These are phyloP conservation scores for Lontra canadensis DNA, from an alignment of 2,113 vertebrate species.

Conservation along the genomic window DNA sequence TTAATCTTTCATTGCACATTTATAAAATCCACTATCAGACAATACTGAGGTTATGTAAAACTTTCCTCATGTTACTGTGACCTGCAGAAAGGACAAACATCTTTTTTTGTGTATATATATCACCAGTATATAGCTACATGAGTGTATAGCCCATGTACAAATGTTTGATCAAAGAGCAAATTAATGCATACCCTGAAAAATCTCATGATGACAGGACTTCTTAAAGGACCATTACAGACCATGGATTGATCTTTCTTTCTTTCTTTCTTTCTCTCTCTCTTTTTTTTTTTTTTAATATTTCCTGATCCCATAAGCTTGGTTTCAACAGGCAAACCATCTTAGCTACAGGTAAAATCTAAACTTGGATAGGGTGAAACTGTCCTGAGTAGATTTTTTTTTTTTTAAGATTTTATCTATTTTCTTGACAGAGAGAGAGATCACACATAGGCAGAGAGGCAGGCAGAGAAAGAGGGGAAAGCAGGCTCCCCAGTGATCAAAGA, in stretches of 20 bases:
- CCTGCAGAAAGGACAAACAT: not conserved
- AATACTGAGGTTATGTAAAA: not conserved
- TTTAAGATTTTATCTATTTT: no score
- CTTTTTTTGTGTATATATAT: not conserved
- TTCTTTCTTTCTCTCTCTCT: rapidly evolving
- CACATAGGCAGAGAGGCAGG: no score
- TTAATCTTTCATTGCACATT: not conserved
- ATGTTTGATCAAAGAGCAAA: not conserved
- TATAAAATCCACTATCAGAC: not conserved
- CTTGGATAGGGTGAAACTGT: no score
- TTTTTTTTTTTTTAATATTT: not conserved
- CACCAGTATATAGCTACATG: not conserved
- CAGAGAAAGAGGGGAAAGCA: no score
- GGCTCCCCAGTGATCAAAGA: no score
- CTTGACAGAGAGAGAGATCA: no score
- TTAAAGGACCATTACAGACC: not conserved
- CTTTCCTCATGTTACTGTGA: not conserved
- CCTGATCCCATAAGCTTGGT: not conserved
- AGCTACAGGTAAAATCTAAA: not conserved
- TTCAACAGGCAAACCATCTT: not conserved
- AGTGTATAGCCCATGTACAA: not conserved
- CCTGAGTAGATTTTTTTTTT: not conserved
- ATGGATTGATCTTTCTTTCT: not conserved
- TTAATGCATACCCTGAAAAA: not conserved
- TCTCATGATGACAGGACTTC: not conserved